Base-by-base conservation (phyloP, 1,140 invertebrate genomes). In the Wasmannia auropunctata region DNA sequence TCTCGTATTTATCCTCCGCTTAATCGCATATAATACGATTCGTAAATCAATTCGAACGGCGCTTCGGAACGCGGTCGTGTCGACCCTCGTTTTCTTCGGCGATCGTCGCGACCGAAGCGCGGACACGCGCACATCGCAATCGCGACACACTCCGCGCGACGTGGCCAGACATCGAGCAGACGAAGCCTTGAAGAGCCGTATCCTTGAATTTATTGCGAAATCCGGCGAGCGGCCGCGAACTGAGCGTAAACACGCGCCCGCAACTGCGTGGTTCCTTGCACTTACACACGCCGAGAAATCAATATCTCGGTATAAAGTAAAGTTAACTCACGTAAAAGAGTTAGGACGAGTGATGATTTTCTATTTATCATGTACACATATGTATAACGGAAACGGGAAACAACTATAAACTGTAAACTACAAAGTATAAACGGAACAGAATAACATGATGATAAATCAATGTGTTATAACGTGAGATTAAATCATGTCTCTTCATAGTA, bases 121-220 rank as follows among this genome's bases (percentile, higher is more conserved):
- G 19, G 74, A 62, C 70, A 43, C 16, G 11, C 16, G 43, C 14
- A 46, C 3, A 16, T 46, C 43, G 43, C n/a, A n/a, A n/a, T n/a
- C 43, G n/a, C 31, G 31, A 16, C 31, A 74, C 4, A 4, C 10
- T 31, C 11, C 51, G 43, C 51, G 16, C 25, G 43, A 0, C 10
- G 34, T 69, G 46, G 37, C 63, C 49, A 62, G 65, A 54, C 67
- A 11, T 60, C 28, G 14, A 28, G 75, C 67, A 46, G 75, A 56
- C 85, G 76, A 51, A 90, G 40, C 89, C 89, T 91, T 90, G 90
- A 91, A 67, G 77, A 69, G 58, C 19, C 65, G 84, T 10, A 80
- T 87, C 89, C 90, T 91, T 89, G 88, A 87, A 86, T 90, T 79
- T 51, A 75, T 90, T 90, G 91, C 91, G 86, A 91, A 90, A 91